phyloP scores from a whole-genome alignment of 2,888 invertebrate genomes.

The Leptinotarsa haldemani region DNA sequence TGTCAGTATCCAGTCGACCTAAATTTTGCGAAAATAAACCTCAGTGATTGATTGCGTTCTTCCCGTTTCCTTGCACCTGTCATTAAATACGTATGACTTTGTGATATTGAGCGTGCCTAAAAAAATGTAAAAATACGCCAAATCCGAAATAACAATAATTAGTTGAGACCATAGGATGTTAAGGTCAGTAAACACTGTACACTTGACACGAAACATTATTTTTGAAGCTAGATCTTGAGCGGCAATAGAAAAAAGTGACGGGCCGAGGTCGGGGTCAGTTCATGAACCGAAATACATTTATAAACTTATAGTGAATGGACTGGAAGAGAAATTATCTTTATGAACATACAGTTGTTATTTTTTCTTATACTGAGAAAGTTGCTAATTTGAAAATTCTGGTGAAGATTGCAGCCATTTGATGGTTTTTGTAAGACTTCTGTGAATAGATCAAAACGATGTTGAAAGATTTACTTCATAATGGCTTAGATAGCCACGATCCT shows the following conservation, averaged over 20 bases:
- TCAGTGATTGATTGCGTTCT: slow-evolving; percentile 28
- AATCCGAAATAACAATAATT: slow-evolving; percentile 21
- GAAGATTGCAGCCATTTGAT: too few relatives aligned
- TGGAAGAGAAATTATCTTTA: too few relatives aligned
- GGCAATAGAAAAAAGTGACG: slow-evolving; percentile 33
- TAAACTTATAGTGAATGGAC: not conserved
- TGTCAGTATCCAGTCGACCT: slow-evolving; percentile 31
- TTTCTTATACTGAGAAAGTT: not conserved
- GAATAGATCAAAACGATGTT: too few relatives aligned
- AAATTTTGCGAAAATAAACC: slow-evolving; percentile 37
- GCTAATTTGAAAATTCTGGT: too few relatives aligned
- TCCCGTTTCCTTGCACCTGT: slow-evolving; percentile 25
- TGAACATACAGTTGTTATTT: not conserved
- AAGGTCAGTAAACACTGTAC: slow-evolving; percentile 40
- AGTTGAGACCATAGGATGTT: slow-evolving; percentile 36
- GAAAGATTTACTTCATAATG: too few relatives aligned
- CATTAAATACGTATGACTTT: slow-evolving; percentile 19
- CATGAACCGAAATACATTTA: not conserved
- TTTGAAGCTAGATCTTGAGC: slow-evolving; percentile 27
- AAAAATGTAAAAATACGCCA: slow-evolving; percentile 14
- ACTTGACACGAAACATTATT: slow-evolving; percentile 45
- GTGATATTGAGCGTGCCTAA: not conserved
- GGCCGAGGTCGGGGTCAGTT: slow-evolving; percentile 31
- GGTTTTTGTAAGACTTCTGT: too few relatives aligned
- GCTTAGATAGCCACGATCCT: too few relatives aligned